Percentiles rank a stretch among this genome's conserved stretches.
Conservation (phyloP, 2,797 vertebrate genomes). For the Alfaro cultratus region DNA sequence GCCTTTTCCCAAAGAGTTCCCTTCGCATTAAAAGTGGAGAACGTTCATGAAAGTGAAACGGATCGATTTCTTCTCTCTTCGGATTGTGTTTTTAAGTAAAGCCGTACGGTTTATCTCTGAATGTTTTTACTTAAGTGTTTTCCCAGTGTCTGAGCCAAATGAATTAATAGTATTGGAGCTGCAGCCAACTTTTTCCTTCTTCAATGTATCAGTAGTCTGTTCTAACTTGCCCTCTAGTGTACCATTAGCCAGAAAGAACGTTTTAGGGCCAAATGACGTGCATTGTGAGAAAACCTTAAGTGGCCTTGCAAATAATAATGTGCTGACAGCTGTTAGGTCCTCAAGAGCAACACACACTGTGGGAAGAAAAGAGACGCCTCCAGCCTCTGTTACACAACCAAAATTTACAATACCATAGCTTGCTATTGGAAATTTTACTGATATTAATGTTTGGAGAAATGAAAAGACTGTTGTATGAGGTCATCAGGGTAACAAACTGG, state of each 20-base stretch:
- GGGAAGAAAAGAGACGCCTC: neutral
- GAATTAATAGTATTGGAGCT: neutral
- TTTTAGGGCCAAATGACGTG: neutral
- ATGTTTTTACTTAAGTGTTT: neutral
- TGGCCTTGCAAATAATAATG: no score
- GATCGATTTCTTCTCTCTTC: neutral
- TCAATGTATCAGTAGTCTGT: neutral
- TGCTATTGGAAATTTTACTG: neutral
- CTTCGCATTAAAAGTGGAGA: neutral
- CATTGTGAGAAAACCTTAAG: no score
- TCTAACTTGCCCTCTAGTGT: neutral
- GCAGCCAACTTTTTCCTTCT: neutral
- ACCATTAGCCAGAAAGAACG: neutral
- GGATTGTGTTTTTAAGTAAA: neutral
- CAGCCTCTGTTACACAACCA: neutral
- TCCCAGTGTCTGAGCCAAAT: neutral
- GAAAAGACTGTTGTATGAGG: neutral
- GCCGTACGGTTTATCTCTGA: neutral
- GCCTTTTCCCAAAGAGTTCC: neutral
- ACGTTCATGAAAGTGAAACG: neutral
- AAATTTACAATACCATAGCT: neutral
- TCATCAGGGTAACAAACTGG: neutral
- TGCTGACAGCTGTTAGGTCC: neutral
- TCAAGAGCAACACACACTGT: neutral
- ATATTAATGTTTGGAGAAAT: neutral